These are phyloP conservation scores for Oopsacas minuta DNA, from an alignment of 37 sponge, comb jelly and placozoan genomes.

Conservation along the genomic window DNA sequence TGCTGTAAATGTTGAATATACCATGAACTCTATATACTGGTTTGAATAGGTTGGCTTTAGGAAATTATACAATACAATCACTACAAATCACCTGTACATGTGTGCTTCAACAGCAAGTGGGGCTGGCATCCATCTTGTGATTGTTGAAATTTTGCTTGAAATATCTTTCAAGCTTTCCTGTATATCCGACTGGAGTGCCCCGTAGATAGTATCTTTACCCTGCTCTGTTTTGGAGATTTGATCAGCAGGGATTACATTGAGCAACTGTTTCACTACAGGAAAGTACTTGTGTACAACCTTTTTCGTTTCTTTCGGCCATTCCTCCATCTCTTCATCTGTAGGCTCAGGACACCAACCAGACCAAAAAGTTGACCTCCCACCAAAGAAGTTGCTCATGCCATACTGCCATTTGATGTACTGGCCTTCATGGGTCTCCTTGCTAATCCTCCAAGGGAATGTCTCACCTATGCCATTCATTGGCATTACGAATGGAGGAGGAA, in stretches of 20 bases:
- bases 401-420: slow-evolving; percentile 23
- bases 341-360: slow-evolving; percentile 38
- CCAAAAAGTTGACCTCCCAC: slow-evolving; percentile 34
- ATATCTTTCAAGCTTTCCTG: background rate
- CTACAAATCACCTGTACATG: background rate
- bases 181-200: background rate
- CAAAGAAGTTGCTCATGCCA: slow-evolving; percentile 28
- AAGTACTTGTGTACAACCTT: slow-evolving; percentile 15
- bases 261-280: background rate
- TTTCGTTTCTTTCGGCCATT: slow-evolving; percentile 25
- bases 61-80: no score
- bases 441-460: slow-evolving; percentile 24
- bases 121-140: slow-evolving; percentile 4
- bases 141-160: background rate
- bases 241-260: slow-evolving; percentile 26
- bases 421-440: slow-evolving; percentile 15
- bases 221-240: background rate
- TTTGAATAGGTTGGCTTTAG: no score
- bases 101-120: slow-evolving; percentile 4
- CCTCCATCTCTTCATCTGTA: slow-evolving; percentile 24
- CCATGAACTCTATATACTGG: no score
- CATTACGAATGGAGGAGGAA: slow-evolving; percentile 5
- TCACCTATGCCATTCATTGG: background rate
- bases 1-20: no score
- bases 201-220: background rate